These are phyloP conservation scores for Agrilus biguttatus DNA, from an alignment of 2,888 invertebrate genomes.

Conservation along the genomic window DNA sequence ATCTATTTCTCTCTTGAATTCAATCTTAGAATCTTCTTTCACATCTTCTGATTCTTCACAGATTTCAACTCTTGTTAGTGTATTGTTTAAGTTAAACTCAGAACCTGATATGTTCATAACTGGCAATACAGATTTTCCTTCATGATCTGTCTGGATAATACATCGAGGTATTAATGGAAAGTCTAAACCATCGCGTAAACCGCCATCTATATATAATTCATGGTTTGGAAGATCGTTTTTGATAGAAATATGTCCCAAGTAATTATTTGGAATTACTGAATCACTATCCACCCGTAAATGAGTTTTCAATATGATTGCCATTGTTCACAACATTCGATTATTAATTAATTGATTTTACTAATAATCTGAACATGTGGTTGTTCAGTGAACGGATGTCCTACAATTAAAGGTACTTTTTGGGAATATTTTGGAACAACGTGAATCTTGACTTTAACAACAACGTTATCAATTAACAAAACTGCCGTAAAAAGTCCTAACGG, in stretches of 20 bases:
- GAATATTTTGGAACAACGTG: constrained; percentile 11
- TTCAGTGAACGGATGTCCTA: constrained; percentile 14
- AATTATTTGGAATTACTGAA: constrained; percentile 8
- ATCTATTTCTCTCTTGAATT: neutral
- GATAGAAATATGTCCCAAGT: constrained; percentile 6
- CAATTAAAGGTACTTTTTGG: constrained; percentile 11
- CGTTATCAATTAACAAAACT: constrained; percentile 3
- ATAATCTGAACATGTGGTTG: constrained; percentile 10
- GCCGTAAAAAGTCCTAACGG: constrained; percentile 6
- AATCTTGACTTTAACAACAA: constrained; percentile 6
- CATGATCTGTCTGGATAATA: constrained; percentile 7
- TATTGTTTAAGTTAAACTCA: constrained; percentile 2
- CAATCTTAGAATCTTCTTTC: neutral
- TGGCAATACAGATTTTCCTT: constrained; percentile 7
- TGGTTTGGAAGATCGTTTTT: constrained; percentile 1
- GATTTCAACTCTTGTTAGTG: constrained; percentile 1
- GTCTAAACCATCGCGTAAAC: constrained; percentile 6
- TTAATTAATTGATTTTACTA: constrained; percentile 7
- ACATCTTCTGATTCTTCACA: neutral
- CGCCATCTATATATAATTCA: constrained; percentile 9
- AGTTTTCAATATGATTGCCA: constrained; percentile 4
- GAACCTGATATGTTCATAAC: constrained; percentile 4
- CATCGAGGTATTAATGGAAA: constrained; percentile 8
- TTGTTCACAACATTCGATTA: constrained; percentile 4
- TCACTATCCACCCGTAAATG: constrained; percentile 1